Percentiles rank a stretch among this genome's conserved stretches.
Evolutionary conservation across 2,888 invertebrate genomes (phyloP).

Genomic region (Trissoscelio sp.): DNA sequence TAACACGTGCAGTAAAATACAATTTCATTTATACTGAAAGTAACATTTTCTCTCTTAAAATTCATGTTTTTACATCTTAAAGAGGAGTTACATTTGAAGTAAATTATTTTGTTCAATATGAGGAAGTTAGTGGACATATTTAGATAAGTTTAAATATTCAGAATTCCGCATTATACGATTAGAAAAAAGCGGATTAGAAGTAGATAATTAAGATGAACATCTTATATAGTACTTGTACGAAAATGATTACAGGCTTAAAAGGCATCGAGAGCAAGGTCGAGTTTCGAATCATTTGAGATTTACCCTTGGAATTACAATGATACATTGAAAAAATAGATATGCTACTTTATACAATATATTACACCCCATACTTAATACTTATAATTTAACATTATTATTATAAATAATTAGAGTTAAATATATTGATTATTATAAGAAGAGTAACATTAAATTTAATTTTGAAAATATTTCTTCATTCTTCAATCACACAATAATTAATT

Average conservation of each 20-base stretch:
- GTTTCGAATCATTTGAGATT: slow-evolving; percentile 47
- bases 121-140: no score
- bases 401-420: no score
- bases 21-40: not conserved
- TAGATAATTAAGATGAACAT: not conserved
- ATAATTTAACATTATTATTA: no score
- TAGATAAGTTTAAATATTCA: no score
- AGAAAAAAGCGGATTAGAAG: not conserved
- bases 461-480: not conserved
- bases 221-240: slow-evolving; percentile 44
- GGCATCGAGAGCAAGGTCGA: slow-evolving; percentile 73
- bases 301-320: slow-evolving; percentile 64
- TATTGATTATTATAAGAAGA: no score
- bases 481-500: no score
- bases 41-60: not conserved
- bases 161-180: no score
- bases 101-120: no score
- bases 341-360: slow-evolving; percentile 23
- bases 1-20: not conserved
- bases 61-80: no score
- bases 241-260: slow-evolving; percentile 65
- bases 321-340: slow-evolving; percentile 42
- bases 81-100: no score
- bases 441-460: not conserved
- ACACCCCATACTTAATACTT: no score